Evolutionary conservation across 2,888 invertebrate species (phyloP), one percentile per base, ranked within the genome.

Genomic region (Athalia cordata): DNA sequence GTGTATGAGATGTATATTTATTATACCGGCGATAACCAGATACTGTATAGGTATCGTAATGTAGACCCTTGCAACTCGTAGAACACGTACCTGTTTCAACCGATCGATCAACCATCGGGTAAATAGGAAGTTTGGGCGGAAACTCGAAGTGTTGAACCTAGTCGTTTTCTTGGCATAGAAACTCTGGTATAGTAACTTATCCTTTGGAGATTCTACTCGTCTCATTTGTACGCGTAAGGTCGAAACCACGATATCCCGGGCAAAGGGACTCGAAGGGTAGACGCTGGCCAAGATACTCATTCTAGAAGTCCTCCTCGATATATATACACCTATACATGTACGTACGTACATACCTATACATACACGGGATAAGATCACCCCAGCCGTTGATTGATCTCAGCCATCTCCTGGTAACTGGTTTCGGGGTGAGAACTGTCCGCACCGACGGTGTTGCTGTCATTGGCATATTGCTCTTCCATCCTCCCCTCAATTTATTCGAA

Each of bases 151-250:
- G 45, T 72, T 70, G 55, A 70, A 59, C 59, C 29, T 29, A 29
- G 29, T 29, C 29, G 29, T 29, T 2, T 29, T 29, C 29, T 29
- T 29, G 29, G 29, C 29, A 29, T 29, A 29, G 29, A 29, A 29
- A 29, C 29, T 29, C 29, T 68, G 11, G 15, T 64, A 45, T 11
- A 15, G 59, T 72, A 57, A n/a, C 47, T 57, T 57, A 45, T 57
- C n/a, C 9, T 61, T 47, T 49, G 59, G 47, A 3, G 75, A 50
- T 61, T 50, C 29, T 29, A 9, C 15, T 64, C 52, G 75, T 62
- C 72, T 62, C 64, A 75, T 75, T 75, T 75, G 75, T 75, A 62
- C 47, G 62, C 52, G 75, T 64, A 43, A 62, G 75, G 75, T 15
- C 13, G 50, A 64, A 62, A 61, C 75, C 62, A 47, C 62, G 75